Evolutionary conservation across 2,888 invertebrate genomes (phyloP).

Genomic region (Dynastes grantii): DNA sequence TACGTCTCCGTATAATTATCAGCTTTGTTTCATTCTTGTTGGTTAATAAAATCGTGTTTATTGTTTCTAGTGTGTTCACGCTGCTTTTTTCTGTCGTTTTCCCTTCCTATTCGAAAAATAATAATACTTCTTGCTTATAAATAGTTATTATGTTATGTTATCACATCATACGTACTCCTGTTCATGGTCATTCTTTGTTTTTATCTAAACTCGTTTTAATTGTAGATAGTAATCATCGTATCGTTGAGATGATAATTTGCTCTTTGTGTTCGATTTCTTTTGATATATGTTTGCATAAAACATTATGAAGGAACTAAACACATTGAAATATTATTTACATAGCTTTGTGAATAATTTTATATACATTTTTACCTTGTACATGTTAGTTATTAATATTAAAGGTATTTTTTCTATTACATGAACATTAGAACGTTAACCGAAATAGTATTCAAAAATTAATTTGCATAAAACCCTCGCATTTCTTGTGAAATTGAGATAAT

Average conservation of each 20-base stretch:
- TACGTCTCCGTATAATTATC: background rate
- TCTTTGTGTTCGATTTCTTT: background rate
- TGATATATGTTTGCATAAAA: too few relatives aligned
- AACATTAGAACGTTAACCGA: too few relatives aligned
- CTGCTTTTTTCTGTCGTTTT: background rate
- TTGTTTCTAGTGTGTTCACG: slow-evolving; percentile 6
- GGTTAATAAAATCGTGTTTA: slow-evolving; percentile 37
- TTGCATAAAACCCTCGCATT: too few relatives aligned
- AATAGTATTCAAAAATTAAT: too few relatives aligned
- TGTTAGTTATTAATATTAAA: too few relatives aligned
- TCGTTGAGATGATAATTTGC: background rate
- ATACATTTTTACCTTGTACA: too few relatives aligned
- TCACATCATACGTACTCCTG: slow-evolving; percentile 15
- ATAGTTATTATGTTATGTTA: slow-evolving; percentile 24
- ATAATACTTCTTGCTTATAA: slow-evolving; percentile 11
- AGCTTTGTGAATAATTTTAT: too few relatives aligned
- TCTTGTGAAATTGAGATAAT: too few relatives aligned
- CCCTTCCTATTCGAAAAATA: background rate
- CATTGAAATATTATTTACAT: too few relatives aligned
- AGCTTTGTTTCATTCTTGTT: slow-evolving; percentile 3
- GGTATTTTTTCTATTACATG: too few relatives aligned
- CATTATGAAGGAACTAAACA: too few relatives aligned
- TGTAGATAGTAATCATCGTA: background rate
- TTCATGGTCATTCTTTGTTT: slow-evolving; percentile 22
- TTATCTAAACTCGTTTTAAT: background rate